Conservation (phyloP, 1,140 invertebrate species). For the Ladona fulva region DNA sequence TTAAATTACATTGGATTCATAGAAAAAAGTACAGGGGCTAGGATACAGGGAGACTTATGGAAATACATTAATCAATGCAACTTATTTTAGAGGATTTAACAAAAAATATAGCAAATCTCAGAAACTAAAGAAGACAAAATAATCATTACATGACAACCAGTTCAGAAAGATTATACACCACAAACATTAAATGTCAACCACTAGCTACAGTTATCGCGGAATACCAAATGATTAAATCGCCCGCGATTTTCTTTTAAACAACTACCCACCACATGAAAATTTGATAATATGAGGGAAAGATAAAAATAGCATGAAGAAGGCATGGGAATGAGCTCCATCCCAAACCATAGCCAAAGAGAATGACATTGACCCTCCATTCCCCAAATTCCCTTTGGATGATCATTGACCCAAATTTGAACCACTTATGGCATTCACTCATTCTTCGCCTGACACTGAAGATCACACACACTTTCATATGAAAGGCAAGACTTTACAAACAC, state of each 20-base stretch:
- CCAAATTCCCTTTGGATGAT: slow-evolving; percentile 4
- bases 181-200: slow-evolving; percentile 7
- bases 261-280: slow-evolving; percentile 4
- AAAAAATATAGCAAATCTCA: neutral
- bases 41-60: neutral
- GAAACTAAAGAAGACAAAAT: neutral
- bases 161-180: slow-evolving; percentile 4
- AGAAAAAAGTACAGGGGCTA: neutral
- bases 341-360: slow-evolving; percentile 1
- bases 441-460: neutral
- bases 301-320: slow-evolving; percentile 6
- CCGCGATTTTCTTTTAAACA: neutral
- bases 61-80: neutral
- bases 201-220: neutral
- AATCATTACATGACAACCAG: neutral
- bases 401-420: neutral
- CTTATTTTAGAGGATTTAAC: neutral
- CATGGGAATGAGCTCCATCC: neutral
- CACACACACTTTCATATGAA: neutral
- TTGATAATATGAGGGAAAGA: neutral
- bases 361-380: neutral
- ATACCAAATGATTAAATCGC: neutral
- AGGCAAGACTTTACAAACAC: neutral
- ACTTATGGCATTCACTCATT: neutral
- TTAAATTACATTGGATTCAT: neutral